Conservation (phyloP, 37 sponge, comb jelly and placozoan genomes). For the Oopsacas minuta region DNA sequence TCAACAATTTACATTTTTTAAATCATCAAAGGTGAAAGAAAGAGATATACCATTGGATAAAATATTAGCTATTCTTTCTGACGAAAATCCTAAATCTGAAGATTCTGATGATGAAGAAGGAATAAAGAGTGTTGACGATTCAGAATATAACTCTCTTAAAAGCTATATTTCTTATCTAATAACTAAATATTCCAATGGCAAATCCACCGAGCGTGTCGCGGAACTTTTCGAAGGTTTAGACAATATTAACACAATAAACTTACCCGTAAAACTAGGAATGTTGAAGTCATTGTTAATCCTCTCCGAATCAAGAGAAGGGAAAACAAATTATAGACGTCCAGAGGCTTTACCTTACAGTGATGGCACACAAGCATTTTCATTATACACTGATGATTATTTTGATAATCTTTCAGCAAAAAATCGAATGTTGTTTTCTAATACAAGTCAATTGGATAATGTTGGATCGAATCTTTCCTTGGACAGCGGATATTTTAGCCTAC, state of each 20-base stretch:
- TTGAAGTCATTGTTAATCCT: not conserved
- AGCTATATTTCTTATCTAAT: not conserved
- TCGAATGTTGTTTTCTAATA: not conserved
- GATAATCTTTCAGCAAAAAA: not conserved
- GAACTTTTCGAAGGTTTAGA: not conserved
- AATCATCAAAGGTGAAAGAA: not conserved
- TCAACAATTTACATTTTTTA: not conserved
- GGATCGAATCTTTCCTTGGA: not conserved
- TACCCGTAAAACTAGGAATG: not conserved
- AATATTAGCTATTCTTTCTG: not conserved
- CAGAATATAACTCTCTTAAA: not conserved
- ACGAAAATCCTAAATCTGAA: not conserved
- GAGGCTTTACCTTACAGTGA: not conserved
- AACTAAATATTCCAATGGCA: not conserved
- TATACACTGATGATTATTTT: not conserved
- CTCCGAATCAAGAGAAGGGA: not conserved
- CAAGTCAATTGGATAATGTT: not conserved
- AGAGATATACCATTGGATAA: not conserved
- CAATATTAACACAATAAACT: not conserved
- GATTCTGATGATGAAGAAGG: not conserved
- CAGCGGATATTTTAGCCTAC: not conserved
- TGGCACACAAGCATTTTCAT: not conserved
- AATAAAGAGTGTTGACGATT: not conserved
- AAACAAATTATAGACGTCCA: not conserved
- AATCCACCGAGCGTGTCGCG: not conserved